phyloP scores from a whole-genome alignment of 92 coral and sea anemone genomes.

The Scolanthus callimorphus region DNA sequence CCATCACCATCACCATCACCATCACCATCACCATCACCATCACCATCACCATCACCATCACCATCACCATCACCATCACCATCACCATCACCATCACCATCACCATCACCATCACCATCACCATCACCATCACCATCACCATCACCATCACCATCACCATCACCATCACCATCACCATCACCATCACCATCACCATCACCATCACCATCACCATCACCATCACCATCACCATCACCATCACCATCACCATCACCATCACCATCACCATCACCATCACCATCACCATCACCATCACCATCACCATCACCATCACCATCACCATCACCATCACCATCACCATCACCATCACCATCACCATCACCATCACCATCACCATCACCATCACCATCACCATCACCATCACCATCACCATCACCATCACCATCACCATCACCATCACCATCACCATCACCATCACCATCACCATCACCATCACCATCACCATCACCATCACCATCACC shows the following conservation, averaged over 20 bases:
- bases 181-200: background rate
- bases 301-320: background rate
- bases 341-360: background rate
- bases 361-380: background rate
- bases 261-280: background rate
- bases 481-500: background rate
- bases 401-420: background rate
- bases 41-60: background rate
- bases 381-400: background rate
- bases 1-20: background rate
- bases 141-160: background rate
- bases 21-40: background rate
- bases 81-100: background rate
- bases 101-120: background rate
- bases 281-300: background rate
- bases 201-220: background rate
- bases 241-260: background rate
- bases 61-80: slow-evolving; percentile 2
- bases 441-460: background rate
- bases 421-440: background rate
- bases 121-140: background rate
- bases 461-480: background rate
- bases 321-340: background rate
- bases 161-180: background rate
- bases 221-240: background rate